Evolutionary conservation across 2,888 invertebrate genomes (phyloP), one percentile per base, ranked within the genome.

Genomic region (Sabatieria punctata): DNA sequence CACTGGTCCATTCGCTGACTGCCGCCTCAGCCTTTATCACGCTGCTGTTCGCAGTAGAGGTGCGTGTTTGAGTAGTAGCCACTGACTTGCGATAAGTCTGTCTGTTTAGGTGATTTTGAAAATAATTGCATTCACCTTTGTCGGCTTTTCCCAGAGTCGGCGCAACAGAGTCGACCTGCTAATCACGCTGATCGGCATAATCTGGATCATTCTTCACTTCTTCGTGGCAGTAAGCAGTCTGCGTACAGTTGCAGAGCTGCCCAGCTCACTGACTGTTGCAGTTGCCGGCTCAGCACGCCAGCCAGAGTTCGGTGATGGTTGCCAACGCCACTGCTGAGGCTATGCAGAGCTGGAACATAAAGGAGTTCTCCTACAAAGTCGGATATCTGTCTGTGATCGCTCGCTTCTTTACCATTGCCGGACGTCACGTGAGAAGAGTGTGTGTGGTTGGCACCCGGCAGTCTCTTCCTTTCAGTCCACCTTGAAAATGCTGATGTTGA

Each of bases 401-500:
- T 47, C 76, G 97, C 38, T 99, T 99, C 72, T 99, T 97, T 72
- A 99, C 97, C 26, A 97, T 99, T 61, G 93, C 95, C 41, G 95
- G 95, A 57, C 93, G 95, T 73, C 93, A 97, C 70, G 91, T 70
- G 56, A 65, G 70, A 27, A 85, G 61, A 46, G 60, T 60, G 58
- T 59, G 27, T 11, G 8, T 30, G 15, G 30, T 8, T 38, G n/a
- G 18, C n/a, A 43, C 15, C 8, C 11, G 15, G 8, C 36, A 15
- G 2, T 26, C 49, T 57, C 35, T 23, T 43, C 24, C 19, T 51
- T 54, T 13, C 55, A 74, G 69, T 72, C 97, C 3, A 97, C 97
- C 0, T 74, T 93, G 53, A 97, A 97, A 75, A 99, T 99, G 97
- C 73, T 99, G 56, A 99, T 99, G 95, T 73, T 95, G 60, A 99